Evolutionary conservation across 2,888 invertebrate species (phyloP).

Genomic region (Archips xylosteana): DNA sequence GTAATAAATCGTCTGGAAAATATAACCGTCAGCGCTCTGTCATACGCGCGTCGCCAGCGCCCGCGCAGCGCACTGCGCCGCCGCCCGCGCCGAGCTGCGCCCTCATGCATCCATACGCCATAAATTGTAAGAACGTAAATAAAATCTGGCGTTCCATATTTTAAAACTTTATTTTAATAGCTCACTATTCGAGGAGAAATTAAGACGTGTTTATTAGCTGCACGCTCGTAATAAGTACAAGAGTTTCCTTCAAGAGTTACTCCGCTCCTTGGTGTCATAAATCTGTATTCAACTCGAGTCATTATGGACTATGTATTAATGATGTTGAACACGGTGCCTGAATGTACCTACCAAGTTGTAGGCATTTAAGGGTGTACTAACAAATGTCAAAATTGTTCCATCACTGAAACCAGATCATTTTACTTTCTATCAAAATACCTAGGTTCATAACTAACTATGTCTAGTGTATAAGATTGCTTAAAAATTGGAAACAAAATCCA

Average conservation of each 20-base stretch:
- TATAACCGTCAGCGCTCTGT: constrained; percentile 83
- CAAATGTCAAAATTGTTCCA: background rate
- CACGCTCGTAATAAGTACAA: constrained; percentile 79
- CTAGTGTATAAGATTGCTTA: background rate
- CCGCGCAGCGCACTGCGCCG: constrained; percentile 49
- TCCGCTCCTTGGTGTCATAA: constrained; percentile 66
- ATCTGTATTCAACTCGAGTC: constrained; percentile 68
- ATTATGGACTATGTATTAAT: constrained; percentile 41
- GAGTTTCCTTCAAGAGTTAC: constrained; percentile 74
- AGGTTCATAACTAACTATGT: background rate
- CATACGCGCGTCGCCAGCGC: constrained; percentile 73
- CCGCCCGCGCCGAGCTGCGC: constrained; percentile 49
- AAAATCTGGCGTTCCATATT: constrained; percentile 82
- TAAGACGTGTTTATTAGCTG: constrained; percentile 83
- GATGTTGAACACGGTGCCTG: constrained; percentile 18
- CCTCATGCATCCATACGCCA: constrained; percentile 71
- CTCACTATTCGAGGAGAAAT: constrained; percentile 81
- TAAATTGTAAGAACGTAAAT: constrained; percentile 80
- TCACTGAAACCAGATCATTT: background rate
- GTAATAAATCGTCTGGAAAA: constrained; percentile 85
- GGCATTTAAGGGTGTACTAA: background rate
- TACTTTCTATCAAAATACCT: background rate
- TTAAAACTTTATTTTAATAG: constrained; percentile 84
- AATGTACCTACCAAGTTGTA: background rate
- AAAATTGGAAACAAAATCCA: background rate